These are phyloP conservation scores for Dryobates pubescens DNA, from an alignment of 2,797 vertebrate genomes.

Conservation along the genomic window DNA sequence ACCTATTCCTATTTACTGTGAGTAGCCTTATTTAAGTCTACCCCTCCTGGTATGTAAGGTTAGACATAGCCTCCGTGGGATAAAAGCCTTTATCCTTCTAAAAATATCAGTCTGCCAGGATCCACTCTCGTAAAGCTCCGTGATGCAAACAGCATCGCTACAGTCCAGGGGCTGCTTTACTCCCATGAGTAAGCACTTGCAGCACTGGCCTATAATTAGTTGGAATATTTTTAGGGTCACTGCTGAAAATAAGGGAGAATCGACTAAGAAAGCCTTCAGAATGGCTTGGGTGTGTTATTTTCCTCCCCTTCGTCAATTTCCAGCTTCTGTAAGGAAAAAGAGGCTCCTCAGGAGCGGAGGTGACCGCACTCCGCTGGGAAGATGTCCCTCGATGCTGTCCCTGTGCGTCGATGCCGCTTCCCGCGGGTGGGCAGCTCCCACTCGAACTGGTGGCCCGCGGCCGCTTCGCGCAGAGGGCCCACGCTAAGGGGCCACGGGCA, in stretches of 20 bases:
- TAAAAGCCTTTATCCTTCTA: constrained; percentile 19
- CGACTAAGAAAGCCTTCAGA: neutral
- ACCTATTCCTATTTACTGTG: neutral
- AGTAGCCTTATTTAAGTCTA: neutral
- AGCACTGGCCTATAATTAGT: neutral
- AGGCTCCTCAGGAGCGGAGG: neutral
- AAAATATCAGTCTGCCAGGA: neutral
- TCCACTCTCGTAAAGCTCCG: neutral
- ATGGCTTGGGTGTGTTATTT: accelerated
- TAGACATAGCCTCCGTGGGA: neutral
- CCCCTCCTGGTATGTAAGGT: neutral
- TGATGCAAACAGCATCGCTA: neutral
- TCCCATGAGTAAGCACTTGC: constrained; percentile 29
- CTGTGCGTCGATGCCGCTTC: neutral
- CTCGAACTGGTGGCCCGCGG: neutral
- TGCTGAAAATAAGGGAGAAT: constrained; percentile 8
- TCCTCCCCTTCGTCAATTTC: neutral
- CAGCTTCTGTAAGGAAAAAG: neutral
- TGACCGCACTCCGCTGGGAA: neutral
- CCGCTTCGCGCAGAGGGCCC: neutral
- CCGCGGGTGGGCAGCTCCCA: neutral
- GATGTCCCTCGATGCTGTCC: accelerated
- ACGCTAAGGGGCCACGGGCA: neutral
- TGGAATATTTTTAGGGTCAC: constrained; percentile 8
- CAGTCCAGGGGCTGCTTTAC: neutral